phyloP scores from a whole-genome alignment of 23 tunicate species.

The Ascidia mentula region DNA sequence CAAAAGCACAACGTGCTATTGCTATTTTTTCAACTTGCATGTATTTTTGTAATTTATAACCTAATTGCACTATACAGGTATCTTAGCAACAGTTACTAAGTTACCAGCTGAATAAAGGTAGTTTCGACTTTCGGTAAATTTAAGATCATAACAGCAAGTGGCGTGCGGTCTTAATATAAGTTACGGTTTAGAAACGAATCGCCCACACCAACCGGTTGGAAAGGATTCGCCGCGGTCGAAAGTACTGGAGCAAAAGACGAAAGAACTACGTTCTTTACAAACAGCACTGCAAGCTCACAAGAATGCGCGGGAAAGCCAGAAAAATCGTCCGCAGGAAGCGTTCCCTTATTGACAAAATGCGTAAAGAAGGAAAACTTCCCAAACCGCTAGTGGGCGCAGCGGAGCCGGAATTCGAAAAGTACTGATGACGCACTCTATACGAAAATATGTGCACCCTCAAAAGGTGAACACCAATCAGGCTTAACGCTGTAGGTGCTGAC shows the following conservation, averaged over 20 bases:
- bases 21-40: slow-evolving; percentile 79
- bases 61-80: not conserved
- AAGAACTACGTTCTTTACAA: slow-evolving; percentile 15
- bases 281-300: not conserved
- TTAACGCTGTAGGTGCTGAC: not conserved
- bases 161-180: too few species aligned
- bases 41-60: too few species aligned
- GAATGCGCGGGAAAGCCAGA: slow-evolving; percentile 23
- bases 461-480: not conserved
- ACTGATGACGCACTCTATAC: too few species aligned
- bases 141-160: too few species aligned
- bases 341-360: slow-evolving; percentile 33
- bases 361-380: slow-evolving; percentile 73
- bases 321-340: slow-evolving; percentile 21
- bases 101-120: too few species aligned
- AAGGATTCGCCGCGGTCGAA: slow-evolving; percentile 13
- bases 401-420: not conserved
- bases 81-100: too few species aligned
- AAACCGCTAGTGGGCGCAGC: slow-evolving; percentile 38
- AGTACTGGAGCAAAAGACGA: slow-evolving; percentile 15
- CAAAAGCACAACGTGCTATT: slow-evolving; percentile 49
- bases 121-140: too few species aligned
- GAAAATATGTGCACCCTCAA: too few species aligned
- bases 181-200: not conserved
- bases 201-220: slow-evolving; percentile 12